Evolutionary conservation across 2,113 vertebrate genomes (phyloP).

Genomic region (Pogona vitticeps): DNA sequence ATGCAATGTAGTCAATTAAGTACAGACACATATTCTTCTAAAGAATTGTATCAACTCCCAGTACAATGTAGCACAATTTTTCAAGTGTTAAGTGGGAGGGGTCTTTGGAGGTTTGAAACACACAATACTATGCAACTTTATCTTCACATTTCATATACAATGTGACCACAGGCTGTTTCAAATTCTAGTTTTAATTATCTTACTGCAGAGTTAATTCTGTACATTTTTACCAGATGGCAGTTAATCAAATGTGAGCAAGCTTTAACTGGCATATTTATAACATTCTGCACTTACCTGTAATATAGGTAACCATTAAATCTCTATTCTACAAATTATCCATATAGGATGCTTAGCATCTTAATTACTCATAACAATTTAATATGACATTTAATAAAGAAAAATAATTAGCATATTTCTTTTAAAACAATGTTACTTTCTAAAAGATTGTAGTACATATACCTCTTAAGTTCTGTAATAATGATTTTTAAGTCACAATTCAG

Average conservation of each 20-base stretch:
- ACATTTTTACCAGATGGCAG: not conserved
- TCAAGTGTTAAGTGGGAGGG: not conserved
- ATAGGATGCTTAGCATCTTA: not conserved
- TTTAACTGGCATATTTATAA: not conserved
- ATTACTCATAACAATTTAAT: not conserved
- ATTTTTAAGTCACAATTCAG: not conserved
- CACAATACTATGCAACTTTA: fast-evolving
- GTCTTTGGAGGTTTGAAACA: not conserved
- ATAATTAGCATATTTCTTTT: not conserved
- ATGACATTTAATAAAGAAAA: not conserved
- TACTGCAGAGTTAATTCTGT: fast-evolving
- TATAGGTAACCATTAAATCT: not conserved
- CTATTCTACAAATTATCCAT: not conserved
- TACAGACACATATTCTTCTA: not conserved
- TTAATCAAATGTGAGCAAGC: not conserved
- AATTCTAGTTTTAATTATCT: not conserved
- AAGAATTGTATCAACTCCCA: not conserved
- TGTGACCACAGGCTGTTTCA: not conserved
- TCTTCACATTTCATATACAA: not conserved
- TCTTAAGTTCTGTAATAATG: not conserved
- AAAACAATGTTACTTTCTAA: not conserved
- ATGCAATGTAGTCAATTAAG: not conserved
- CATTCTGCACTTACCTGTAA: not conserved
- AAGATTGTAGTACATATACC: not conserved
- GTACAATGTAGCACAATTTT: not conserved